These are phyloP conservation scores for Pteropus rufus DNA, from an alignment of 2,797 vertebrate species.

Conservation along the genomic window DNA sequence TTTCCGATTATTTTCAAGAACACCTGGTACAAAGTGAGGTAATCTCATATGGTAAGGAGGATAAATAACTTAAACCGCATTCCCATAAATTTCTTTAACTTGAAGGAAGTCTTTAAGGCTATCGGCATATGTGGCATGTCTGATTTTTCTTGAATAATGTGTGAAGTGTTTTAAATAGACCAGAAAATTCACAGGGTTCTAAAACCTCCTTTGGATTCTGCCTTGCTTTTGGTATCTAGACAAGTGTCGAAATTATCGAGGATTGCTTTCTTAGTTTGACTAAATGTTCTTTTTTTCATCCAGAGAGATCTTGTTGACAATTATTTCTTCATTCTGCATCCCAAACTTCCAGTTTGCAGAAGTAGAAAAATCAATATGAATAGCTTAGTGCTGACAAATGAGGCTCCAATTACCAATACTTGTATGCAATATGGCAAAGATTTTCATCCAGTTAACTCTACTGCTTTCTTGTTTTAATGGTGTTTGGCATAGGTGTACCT, in stretches of 20 bases:
- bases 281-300: constrained; percentile 39
- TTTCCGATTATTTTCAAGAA: constrained; percentile 61
- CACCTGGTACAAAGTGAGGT: constrained; percentile 44
- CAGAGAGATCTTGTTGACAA: constrained; percentile 53
- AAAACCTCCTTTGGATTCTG: neutral
- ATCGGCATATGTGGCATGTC: neutral
- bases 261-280: constrained; percentile 55
- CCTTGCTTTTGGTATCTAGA: constrained; percentile 29
- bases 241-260: constrained; percentile 26
- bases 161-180: constrained; percentile 45
- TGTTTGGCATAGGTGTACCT: neutral
- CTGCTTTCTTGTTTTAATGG: neutral
- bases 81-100: constrained; percentile 41
- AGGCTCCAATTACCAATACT: constrained; percentile 28
- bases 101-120: constrained; percentile 30
- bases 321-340: constrained; percentile 59
- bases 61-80: neutral
- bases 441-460: constrained; percentile 1
- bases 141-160: constrained; percentile 45
- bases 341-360: constrained; percentile 42
- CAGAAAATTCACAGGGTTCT: neutral
- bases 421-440: neutral
- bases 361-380: constrained; percentile 67
- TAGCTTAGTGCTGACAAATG: constrained; percentile 55
- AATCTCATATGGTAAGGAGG: constrained; percentile 1